Evolutionary conservation across 1,140 invertebrate genomes (phyloP), one percentile per base, ranked within the genome.

Genomic region (Archivesica marissinica): DNA sequence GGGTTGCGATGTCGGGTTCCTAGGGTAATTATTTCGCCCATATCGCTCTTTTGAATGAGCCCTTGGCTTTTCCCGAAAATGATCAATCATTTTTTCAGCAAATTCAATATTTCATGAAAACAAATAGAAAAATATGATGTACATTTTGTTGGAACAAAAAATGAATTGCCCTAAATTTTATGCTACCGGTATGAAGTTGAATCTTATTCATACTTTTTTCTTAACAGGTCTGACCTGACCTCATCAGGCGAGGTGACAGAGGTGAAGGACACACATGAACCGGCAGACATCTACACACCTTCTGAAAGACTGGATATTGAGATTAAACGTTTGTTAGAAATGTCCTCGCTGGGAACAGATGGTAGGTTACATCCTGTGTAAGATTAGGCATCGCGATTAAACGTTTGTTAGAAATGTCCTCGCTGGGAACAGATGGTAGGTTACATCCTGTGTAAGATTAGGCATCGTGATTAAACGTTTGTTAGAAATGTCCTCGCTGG

Each of bases 231-330:
- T 33, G 68, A 72, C 25, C 44, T 72, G 2, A 72, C 68, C 2
- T 72, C 54, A 25, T 77, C 75, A 28, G 56, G 75, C 20, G 77
- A 79, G 61, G 39, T 44, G 23, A 52, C 68, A 1, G 44, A 72
- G 68, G 25, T 33, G 25, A 72, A 72, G 25, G 41, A 33, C 17
- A 50, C 23, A 9, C 7, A 2, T 47, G 39, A 72, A 0, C 7
- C 23, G 17, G 39, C 15, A 20, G 54, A 64, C 47, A 47, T 64
- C 13, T 83, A 74, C 25, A 83, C 68, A 20, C 75, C 80, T 17
- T n/a, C 64, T 35, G 84, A 80, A 25, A 59, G 61, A 54, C 70
- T 86, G 2, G 82, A 81, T 74, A 66, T 75, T n/a, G 75, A 70
- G 59, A 70, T 77, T 44, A 68, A 82, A 47, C 47, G 72, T 54